Evolutionary conservation across 2,113 vertebrate genomes (phyloP), one percentile per base, ranked within the genome.

Genomic region (Hippocampus zosterae): DNA sequence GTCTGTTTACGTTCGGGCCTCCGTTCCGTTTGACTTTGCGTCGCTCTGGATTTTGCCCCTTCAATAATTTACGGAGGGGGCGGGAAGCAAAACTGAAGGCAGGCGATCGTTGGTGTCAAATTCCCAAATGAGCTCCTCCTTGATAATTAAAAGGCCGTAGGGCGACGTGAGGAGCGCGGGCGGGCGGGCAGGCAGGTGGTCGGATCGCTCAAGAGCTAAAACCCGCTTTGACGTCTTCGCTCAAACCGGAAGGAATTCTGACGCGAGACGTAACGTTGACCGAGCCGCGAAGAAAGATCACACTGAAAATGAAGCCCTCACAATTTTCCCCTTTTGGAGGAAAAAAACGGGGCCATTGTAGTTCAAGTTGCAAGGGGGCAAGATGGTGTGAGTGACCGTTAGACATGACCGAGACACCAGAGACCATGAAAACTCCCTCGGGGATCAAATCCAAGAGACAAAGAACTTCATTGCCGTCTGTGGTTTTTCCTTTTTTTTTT

Each of bases 31-130:
- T 18, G 69, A 69, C 62, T 60, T 40, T 59, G 84, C 79, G 80
- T 82, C 92, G 89, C 91, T 87, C 89, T 93, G 91, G 91, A 93
- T 93, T 92, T 92, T 44, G 83, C 85, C 84, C 78, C 65, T 68
- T 95, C 79, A 94, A 95, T 95, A 92, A 95, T 95, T 94, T 90
- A 95, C 89, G 72, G 84, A 81, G 90, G 90, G 92, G 93, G 92
- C 88, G 89, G 93, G 95, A 94, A 88, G 93, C 92, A 93, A 92
- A 91, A 90, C 88, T 90, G 88, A 93, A 93, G 92, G 92, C 89
- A 84, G 72, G 87, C 92, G 92, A 92, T 94, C 88, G 90, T 92
- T 84, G 92, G 94, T 95, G 92, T 95, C 94, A 92, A 93, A 89
- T 94, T 94, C 92, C n/a, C 85, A 92, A 94, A 94, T 95, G 90